phyloP scores from a whole-genome alignment of 2,113 vertebrate species.

The Forbesichthys agassizii region DNA sequence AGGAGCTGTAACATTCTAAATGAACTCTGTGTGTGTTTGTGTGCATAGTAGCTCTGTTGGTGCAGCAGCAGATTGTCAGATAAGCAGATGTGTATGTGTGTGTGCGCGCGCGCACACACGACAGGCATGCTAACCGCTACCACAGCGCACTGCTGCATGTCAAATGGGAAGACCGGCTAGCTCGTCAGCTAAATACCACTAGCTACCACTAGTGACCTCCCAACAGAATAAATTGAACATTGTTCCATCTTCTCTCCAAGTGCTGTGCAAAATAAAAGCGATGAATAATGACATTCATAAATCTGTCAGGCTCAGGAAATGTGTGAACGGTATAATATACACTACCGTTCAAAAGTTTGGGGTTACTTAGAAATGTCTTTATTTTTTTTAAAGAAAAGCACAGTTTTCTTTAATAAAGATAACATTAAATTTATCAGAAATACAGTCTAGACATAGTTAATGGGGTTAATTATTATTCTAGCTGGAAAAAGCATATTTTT shows the following conservation, averaged over 20 bases:
- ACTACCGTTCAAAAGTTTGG: no score
- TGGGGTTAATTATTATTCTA: no score
- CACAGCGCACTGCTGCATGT: slow-evolving; percentile 40
- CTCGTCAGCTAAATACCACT: slow-evolving; percentile 24
- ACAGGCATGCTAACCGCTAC: slow-evolving; percentile 58
- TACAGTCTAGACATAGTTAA: no score
- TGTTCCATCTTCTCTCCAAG: slow-evolving; percentile 26
- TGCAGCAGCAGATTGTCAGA: slow-evolving; percentile 68
- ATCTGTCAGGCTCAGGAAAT: background rate
- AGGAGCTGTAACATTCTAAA: slow-evolving; percentile 35
- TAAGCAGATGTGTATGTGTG: slow-evolving; percentile 66
- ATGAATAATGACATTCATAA: background rate
- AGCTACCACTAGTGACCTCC: slow-evolving; percentile 23
- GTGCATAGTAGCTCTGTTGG: slow-evolving; percentile 64
- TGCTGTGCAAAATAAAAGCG: background rate
- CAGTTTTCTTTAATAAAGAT: no score
- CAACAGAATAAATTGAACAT: slow-evolving; percentile 31
- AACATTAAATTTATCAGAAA: no score
- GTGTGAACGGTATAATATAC: background rate
- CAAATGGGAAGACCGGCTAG: slow-evolving; percentile 35
- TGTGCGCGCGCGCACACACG: background rate
- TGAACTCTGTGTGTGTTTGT: slow-evolving; percentile 51
- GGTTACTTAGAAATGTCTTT: no score
- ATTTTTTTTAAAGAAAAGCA: no score
- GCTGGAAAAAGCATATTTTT: no score